Percentiles rank a stretch among this genome's conserved stretches.
Evolutionary conservation across 2,888 invertebrate genomes (phyloP).

Genomic region (Cephus spinipes): DNA sequence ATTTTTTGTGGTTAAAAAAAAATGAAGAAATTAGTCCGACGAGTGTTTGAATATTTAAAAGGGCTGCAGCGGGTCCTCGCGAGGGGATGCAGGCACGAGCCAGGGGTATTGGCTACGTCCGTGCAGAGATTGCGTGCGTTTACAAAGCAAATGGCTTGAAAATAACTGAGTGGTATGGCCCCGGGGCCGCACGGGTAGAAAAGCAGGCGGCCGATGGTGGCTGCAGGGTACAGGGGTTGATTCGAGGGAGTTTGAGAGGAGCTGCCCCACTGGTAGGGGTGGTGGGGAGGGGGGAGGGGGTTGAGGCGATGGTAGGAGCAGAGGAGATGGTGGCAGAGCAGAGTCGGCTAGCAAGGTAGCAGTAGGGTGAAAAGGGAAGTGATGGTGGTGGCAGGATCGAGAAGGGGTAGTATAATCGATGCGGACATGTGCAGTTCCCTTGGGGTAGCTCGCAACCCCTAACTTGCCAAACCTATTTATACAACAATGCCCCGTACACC

Average conservation of each 20-base stretch:
- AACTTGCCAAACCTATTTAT: slow-evolving; percentile 67
- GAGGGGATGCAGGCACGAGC: slow-evolving; percentile 14
- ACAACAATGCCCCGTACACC: slow-evolving; percentile 65
- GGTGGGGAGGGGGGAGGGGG: background rate
- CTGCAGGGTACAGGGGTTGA: slow-evolving; percentile 24
- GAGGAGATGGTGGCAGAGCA: slow-evolving; percentile 26
- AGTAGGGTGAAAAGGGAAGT: slow-evolving; percentile 26
- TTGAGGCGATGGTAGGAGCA: background rate
- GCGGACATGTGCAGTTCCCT: slow-evolving; percentile 67
- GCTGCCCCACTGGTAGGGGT: background rate
- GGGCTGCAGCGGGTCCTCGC: slow-evolving; percentile 29
- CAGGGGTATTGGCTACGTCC: slow-evolving; percentile 23
- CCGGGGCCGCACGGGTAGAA: slow-evolving; percentile 44
- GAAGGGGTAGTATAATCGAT: slow-evolving; percentile 60
- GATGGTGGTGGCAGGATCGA: slow-evolving; percentile 25
- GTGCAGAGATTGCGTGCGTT: slow-evolving; percentile 62
- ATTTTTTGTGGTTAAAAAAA: background rate
- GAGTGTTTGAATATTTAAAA: slow-evolving; percentile 43
- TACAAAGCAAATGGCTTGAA: slow-evolving; percentile 66
- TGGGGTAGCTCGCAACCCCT: slow-evolving; percentile 64
- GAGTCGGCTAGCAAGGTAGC: slow-evolving; percentile 16
- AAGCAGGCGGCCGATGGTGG: slow-evolving; percentile 21
- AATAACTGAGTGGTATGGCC: slow-evolving; percentile 61
- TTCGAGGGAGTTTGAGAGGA: background rate
- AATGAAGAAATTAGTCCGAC: background rate